A percentile compares a stretch with the other conserved stretches of the same genome.
phyloP scores from a whole-genome alignment of 2,113 vertebrate genomes.

The Mormyrus lacerda region DNA sequence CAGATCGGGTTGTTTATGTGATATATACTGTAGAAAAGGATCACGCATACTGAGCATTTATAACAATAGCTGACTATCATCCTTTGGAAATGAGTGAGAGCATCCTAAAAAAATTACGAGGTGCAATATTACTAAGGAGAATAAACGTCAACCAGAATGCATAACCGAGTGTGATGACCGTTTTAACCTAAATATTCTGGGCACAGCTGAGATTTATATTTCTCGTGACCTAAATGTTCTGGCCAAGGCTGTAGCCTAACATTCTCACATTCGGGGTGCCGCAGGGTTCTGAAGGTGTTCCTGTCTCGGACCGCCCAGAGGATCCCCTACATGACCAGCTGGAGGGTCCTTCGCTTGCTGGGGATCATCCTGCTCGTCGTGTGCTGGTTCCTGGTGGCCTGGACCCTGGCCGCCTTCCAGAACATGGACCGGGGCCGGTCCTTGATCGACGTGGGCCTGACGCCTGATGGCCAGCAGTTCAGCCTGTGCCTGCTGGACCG shows the following conservation, averaged over 20 bases:
- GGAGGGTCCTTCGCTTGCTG: constrained; percentile 86
- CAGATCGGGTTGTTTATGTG: not conserved
- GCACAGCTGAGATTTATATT: not conserved
- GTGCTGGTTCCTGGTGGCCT: constrained; percentile 90
- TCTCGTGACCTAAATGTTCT: not conserved
- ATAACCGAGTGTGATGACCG: not conserved
- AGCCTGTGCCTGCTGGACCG: constrained; percentile 91
- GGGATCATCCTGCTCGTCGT: constrained; percentile 87
- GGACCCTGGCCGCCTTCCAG: constrained; percentile 91
- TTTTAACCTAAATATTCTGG: not conserved
- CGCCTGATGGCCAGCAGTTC: constrained; percentile 88
- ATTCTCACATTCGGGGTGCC: not conserved
- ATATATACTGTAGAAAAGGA: not conserved
- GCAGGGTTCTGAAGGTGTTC: constrained; percentile 95
- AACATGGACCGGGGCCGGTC: constrained; percentile 79
- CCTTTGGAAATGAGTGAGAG: not conserved
- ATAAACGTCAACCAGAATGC: not conserved
- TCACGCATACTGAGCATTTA: not conserved
- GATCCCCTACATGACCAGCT: constrained; percentile 95
- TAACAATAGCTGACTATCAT: not conserved
- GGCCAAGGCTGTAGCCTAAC: not conserved
- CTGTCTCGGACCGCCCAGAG: constrained; percentile 92
- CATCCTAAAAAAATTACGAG: not conserved
- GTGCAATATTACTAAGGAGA: not conserved
- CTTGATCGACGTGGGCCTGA: constrained; percentile 86